A percentile compares a stretch with the other conserved stretches of the same genome.
Conservation (phyloP, 2,888 invertebrate species). For the Trichogramma evanescens region DNA sequence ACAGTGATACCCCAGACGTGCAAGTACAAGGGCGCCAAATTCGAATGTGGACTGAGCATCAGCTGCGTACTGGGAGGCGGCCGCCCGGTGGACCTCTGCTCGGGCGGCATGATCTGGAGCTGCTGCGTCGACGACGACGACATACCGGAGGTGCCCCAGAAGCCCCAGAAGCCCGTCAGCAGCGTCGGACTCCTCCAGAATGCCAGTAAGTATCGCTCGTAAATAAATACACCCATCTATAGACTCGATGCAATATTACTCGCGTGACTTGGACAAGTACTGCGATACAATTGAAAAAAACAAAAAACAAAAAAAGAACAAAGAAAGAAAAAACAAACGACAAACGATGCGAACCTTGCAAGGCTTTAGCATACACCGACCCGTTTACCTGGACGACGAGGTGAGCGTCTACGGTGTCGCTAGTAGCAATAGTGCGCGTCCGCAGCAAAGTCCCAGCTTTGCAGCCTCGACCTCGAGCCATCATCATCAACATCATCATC, state of each 20-base stretch:
- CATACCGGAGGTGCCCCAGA: constrained; percentile 40
- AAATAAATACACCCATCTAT: background rate
- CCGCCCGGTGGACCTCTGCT: constrained; percentile 81
- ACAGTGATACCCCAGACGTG: constrained; percentile 84
- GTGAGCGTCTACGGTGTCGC: constrained; percentile 34
- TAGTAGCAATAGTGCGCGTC: background rate
- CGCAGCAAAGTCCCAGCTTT: constrained; percentile 5
- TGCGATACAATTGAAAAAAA: background rate
- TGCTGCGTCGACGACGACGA: constrained; percentile 77
- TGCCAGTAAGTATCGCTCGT: constrained; percentile 65
- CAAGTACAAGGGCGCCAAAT: constrained; percentile 77
- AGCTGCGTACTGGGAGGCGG: constrained; percentile 85
- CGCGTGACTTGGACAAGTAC: too few relatives aligned
- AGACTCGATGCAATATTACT: too few relatives aligned
- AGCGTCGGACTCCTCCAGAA: constrained; percentile 62
- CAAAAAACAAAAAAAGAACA: background rate
- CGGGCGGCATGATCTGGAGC: constrained; percentile 90
- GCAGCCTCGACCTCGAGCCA: constrained; percentile 2
- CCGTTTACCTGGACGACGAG: constrained; percentile 49
- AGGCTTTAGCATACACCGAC: constrained; percentile 37
- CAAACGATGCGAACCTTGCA: constrained; percentile 7
- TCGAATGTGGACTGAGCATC: constrained; percentile 84
- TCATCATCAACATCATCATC: constrained; percentile 1
- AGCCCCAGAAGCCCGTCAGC: constrained; percentile 30
- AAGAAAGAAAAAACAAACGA: background rate